A percentile compares a stretch with the other conserved stretches of the same genome.
Conservation (phyloP, 2,113 vertebrate genomes). For the Gallinago undulata region DNA sequence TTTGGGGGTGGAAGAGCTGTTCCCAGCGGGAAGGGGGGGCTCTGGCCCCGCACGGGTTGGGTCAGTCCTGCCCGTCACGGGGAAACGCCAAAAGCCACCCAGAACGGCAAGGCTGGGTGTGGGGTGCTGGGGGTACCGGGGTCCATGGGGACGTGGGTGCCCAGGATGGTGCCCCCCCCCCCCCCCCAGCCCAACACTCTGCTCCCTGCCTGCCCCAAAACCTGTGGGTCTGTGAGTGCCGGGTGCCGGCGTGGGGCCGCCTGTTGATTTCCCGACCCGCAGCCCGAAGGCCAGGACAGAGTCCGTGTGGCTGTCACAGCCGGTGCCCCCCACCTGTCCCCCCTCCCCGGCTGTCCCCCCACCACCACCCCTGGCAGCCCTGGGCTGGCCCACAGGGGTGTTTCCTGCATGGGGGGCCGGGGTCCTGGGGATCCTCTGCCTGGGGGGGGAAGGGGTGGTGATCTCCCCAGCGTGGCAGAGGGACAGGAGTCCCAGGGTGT, state of each 20-base stretch:
- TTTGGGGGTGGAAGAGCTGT: neutral
- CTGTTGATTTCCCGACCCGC: neutral
- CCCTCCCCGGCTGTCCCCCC: neutral
- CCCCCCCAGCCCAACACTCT: neutral
- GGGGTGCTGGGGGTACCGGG: neutral
- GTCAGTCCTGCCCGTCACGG: neutral
- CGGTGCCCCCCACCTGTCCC: neutral
- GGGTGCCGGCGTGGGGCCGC: neutral
- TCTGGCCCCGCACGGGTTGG: rapidly evolving
- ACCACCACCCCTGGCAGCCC: neutral
- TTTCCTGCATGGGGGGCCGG: rapidly evolving
- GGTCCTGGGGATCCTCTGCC: neutral
- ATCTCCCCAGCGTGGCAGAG: neutral
- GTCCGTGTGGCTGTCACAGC: neutral
- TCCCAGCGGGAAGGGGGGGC: neutral
- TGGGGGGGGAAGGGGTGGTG: too few relatives aligned
- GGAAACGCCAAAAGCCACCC: too few relatives aligned
- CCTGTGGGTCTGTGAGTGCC: neutral
- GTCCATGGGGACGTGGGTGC: neutral
- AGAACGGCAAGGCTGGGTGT: neutral
- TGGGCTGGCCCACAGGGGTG: neutral
- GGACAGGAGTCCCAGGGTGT: neutral
- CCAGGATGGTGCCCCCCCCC: rapidly evolving
- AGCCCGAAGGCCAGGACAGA: neutral
- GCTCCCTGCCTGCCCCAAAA: neutral